phyloP scores from a whole-genome alignment of 35 echinoderm and acorn worm species.

The Lytechinus variegatus region DNA sequence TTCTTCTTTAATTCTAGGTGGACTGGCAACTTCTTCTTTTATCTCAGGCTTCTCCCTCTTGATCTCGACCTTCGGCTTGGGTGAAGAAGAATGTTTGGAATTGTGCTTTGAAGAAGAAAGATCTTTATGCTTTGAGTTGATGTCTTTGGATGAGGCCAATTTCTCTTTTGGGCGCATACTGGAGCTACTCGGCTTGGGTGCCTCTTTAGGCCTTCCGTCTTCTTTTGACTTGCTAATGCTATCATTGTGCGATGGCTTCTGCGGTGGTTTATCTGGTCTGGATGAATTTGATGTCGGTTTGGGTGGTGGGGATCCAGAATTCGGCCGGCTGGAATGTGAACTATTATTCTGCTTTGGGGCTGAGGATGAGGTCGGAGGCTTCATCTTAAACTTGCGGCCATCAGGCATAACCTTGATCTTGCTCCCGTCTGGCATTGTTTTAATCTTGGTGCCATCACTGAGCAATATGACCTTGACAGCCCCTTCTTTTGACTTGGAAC shows the following conservation, averaged over 20 bases:
- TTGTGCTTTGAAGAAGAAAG: conserved; percentile 22
- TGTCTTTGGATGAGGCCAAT: conserved; percentile 55
- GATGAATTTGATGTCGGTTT: conserved; percentile 1
- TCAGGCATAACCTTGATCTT: conserved; percentile 50
- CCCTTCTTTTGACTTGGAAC: background rate
- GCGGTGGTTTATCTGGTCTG: background rate
- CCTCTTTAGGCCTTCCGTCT: background rate
- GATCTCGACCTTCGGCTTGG: conserved; percentile 55
- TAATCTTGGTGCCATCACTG: conserved; percentile 51
- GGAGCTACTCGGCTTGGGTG: conserved; percentile 46
- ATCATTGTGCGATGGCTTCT: conserved; percentile 5
- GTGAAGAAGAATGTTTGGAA: conserved; percentile 39
- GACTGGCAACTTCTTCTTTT: conserved; percentile 30
- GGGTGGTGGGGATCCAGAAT: conserved; percentile 41
- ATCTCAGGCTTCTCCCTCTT: conserved; percentile 40
- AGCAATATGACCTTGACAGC: conserved; percentile 47
- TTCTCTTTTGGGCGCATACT: conserved; percentile 51
- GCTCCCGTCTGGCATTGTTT: conserved; percentile 42
- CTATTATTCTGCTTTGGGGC: conserved; percentile 45
- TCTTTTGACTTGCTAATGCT: conserved; percentile 24
- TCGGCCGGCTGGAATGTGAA: conserved; percentile 55
- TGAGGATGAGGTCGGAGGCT: background rate
- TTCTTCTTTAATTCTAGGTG: conserved; percentile 29
- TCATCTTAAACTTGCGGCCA: conserved; percentile 50
- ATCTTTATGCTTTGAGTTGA: conserved; percentile 55